Conservation (phyloP, 1,140 invertebrate genomes). For the Trachymyrmex cornetzi region DNA sequence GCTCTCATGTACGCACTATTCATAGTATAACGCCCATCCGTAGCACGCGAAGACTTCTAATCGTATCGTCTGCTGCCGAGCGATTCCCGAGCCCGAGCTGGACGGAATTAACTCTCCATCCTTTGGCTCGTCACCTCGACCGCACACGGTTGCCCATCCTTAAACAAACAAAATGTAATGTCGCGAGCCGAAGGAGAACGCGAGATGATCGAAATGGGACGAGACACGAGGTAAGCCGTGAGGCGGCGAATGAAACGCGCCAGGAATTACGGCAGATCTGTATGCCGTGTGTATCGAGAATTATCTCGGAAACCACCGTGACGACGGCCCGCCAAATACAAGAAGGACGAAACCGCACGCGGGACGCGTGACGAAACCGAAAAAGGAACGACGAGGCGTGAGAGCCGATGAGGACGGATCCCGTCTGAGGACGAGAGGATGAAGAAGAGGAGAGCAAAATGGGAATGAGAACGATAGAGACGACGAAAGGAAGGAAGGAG, state of each 20-base stretch:
- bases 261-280: conserved; percentile 44
- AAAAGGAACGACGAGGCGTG: conserved; percentile 58
- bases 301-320: conserved; percentile 70
- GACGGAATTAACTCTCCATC: conserved; percentile 32
- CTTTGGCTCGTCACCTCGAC: conserved; percentile 47
- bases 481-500: conserved; percentile 12
- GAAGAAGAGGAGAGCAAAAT: neutral
- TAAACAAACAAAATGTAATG: conserved; percentile 62
- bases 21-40: conserved; percentile 46
- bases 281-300: conserved; percentile 67
- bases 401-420: conserved; percentile 51
- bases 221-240: neutral
- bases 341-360: conserved; percentile 66
- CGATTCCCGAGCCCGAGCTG: neutral
- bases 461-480: neutral
- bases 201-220: neutral
- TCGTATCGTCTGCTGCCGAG: conserved; percentile 9
- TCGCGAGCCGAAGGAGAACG: neutral
- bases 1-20: conserved; percentile 50
- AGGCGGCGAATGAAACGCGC: conserved; percentile 34
- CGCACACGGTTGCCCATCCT: conserved; percentile 36
- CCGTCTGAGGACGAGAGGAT: conserved; percentile 1
- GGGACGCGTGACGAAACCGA: conserved; percentile 70
- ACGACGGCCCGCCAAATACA: conserved; percentile 64
- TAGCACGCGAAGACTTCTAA: conserved; percentile 50